Evolutionary conservation across 2,113 vertebrate species (phyloP), one percentile per base, ranked within the genome.

Genomic region (Camelus bactrianus): DNA sequence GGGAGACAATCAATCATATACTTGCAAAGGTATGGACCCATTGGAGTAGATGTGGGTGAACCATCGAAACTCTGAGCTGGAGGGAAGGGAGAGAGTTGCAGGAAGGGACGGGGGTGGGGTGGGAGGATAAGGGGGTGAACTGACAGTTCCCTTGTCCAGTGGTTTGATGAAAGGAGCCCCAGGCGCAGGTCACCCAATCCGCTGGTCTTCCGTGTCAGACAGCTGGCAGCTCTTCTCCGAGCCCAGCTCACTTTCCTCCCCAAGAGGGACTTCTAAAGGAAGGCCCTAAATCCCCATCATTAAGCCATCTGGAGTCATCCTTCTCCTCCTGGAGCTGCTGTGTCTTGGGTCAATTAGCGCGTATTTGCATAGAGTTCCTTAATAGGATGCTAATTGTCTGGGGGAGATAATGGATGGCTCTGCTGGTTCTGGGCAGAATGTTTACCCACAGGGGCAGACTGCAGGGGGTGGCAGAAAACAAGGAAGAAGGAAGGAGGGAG

Each of bases 281-380:
- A 97, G 95, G 93, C 94, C 96, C 98, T 93, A 85, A 97, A 97
- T 97, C 95, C 97, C 98, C 97, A 73, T 98, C 97, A 97, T 98
- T 96, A 98, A 97, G 97, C 98, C 98, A 98, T 98, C 98, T 98
- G 98, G 97, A 98, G 95, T 96, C 97, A 94, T 98, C 94, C 95
- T 95, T 96, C 95, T 96, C 97, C 97, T 96, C 82, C 89, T n/a
- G 93, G 96, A 97, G 95, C 94, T 89, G 95, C 24, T 0, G 95
- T 94, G 97, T 95, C 2, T 5, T 89, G 95, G 98, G 98, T 98
- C 98, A 98, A 98, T 98, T 98, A 98, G 98, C 8, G 87, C 84
- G 0, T 91, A 98, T 98, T 98, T 98, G 98, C 98, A 98, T 98
- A 98, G 95, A 96, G 98, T 97, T 98, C 98, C 98, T 98, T 98